phyloP scores from a whole-genome alignment of 2,797 vertebrate species.

The Microctenopoma stevenorrisi region DNA sequence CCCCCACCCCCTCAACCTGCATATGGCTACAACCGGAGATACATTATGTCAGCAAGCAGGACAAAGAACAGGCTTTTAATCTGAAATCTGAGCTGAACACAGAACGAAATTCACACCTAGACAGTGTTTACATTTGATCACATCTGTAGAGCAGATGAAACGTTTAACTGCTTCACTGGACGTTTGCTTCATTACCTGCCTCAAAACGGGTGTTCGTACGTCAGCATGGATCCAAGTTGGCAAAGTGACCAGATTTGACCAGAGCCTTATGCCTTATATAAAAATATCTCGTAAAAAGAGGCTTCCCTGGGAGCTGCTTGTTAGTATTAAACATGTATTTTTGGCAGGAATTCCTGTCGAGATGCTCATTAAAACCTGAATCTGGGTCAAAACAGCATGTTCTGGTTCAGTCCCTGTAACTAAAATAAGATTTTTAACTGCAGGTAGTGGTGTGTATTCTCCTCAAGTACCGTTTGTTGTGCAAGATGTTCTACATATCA shows the following conservation, averaged over 20 bases:
- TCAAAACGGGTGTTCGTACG: conserved; percentile 1
- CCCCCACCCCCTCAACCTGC: conserved; percentile 6
- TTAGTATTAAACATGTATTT: conserved; percentile 13
- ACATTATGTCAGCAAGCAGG: background rate
- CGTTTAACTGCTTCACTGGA: background rate
- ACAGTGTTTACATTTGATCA: conserved; percentile 24
- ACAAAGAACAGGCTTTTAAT: conserved; percentile 25
- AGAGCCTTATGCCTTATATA: background rate
- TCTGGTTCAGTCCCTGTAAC: conserved; percentile 1
- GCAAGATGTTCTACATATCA: conserved; percentile 62
- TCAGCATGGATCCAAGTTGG: conserved; percentile 11
- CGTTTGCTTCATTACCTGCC: background rate
- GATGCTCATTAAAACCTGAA: background rate
- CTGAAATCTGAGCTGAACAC: conserved; percentile 23
- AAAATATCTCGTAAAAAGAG: conserved; percentile 3
- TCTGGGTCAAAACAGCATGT: background rate
- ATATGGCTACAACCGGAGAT: conserved; percentile 6
- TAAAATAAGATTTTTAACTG: conserved; percentile 27
- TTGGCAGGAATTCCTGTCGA: conserved; percentile 1
- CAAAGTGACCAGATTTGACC: conserved; percentile 13
- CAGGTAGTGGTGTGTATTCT: conserved; percentile 54
- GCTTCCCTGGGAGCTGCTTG: conserved; percentile 14
- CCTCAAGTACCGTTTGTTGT: conserved; percentile 67
- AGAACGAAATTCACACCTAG: background rate
- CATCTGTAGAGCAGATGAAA: conserved; percentile 60